Conservation (phyloP, 2,113 vertebrate genomes). For the Anolis sagrei region DNA sequence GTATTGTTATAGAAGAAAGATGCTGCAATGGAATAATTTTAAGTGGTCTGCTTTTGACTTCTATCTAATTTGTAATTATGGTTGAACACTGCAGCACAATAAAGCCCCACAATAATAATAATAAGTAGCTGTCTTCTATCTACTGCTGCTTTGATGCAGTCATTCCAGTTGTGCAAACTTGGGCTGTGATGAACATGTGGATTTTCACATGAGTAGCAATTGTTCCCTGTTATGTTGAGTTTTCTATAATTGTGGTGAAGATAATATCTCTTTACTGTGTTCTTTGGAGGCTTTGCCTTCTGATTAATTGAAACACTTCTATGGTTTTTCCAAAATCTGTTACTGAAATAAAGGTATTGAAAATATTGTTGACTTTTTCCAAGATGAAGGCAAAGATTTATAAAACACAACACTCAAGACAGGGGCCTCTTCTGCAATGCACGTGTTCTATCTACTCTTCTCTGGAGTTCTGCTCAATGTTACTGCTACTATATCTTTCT, state of each 20-base stretch:
- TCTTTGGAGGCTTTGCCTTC: neutral
- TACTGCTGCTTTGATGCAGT: too few relatives aligned
- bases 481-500: too few relatives aligned
- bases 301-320: neutral
- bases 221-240: too few relatives aligned
- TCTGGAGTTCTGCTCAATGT: too few relatives aligned
- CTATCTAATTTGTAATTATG: neutral
- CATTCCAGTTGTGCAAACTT: neutral
- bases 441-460: too few relatives aligned
- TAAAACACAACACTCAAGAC: neutral
- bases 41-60: neutral
- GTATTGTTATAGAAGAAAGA: conserved; percentile 26
- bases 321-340: neutral
- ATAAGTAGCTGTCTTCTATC: too few relatives aligned
- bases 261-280: neutral
- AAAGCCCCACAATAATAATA: neutral
- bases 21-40: neutral
- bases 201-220: neutral
- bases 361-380: neutral
- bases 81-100: conserved; percentile 1
- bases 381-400: neutral
- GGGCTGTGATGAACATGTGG: neutral
- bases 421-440: too few relatives aligned
- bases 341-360: neutral
- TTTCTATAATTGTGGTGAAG: neutral